Evolutionary conservation across 2,888 invertebrate species (phyloP).

Genomic region (Cephonodes hylas): DNA sequence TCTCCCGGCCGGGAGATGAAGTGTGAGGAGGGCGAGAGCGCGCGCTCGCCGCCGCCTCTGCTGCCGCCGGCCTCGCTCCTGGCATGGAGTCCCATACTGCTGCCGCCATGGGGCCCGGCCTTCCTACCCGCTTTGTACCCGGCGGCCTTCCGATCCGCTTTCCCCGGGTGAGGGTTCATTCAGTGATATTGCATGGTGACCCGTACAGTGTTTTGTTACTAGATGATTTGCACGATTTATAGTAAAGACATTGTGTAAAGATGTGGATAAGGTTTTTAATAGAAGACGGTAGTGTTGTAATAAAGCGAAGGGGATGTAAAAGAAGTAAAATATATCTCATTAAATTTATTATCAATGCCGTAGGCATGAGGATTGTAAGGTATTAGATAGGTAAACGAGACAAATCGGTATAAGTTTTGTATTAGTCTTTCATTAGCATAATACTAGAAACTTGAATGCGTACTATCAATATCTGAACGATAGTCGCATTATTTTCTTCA

Average conservation of each 20-base stretch:
- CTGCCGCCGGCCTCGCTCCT: constrained; percentile 84
- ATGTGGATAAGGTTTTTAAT: neutral
- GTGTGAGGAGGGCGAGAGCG: constrained; percentile 72
- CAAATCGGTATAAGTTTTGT: neutral
- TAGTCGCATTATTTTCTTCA: constrained; percentile 20
- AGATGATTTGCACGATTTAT: neutral
- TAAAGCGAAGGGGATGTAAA: neutral
- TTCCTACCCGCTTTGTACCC: constrained; percentile 87
- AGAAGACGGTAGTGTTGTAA: neutral
- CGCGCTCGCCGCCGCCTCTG: constrained; percentile 68
- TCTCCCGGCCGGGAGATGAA: constrained; percentile 80
- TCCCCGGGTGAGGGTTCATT: constrained; percentile 84
- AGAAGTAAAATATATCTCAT: neutral
- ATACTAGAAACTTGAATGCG: neutral
- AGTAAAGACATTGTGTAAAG: neutral
- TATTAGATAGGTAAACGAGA: no score
- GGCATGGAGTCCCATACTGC: constrained; percentile 87
- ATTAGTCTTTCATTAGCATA: neutral
- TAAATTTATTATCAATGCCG: neutral
- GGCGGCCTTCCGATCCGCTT: constrained; percentile 85
- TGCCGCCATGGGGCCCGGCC: constrained; percentile 89
- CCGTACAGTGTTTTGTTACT: neutral
- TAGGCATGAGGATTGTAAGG: no score
- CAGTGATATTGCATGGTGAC: constrained; percentile 7
- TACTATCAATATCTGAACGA: constrained; percentile 1